A percentile compares a stretch with the other conserved stretches of the same genome.
Evolutionary conservation across 2,888 invertebrate genomes (phyloP).

Genomic region (Eulithis prunata): DNA sequence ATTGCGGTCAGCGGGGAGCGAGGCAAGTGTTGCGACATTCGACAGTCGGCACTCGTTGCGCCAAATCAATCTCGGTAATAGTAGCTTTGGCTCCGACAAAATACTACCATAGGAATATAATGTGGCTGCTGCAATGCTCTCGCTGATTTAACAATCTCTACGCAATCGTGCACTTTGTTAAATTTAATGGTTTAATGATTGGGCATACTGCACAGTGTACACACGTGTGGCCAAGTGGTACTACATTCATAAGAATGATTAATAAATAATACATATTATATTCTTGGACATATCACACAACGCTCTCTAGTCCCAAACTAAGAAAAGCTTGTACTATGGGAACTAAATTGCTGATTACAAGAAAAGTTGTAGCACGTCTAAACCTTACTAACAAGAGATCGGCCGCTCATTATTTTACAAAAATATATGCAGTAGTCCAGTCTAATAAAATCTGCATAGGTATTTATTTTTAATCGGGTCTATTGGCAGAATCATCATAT

Average conservation of each 20-base stretch:
- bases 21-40: constrained; percentile 58
- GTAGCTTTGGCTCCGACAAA: constrained; percentile 57
- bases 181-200: constrained; percentile 33
- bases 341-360: no score
- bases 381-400: background rate
- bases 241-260: no score
- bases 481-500: constrained; percentile 12
- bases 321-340: no score
- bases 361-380: constrained; percentile 3
- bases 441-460: constrained; percentile 18
- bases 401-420: background rate
- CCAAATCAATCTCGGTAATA: constrained; percentile 75
- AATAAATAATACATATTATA: no score
- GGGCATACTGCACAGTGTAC: constrained; percentile 14
- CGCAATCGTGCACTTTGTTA: constrained; percentile 33
- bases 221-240: constrained; percentile 23
- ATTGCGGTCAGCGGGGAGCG: constrained; percentile 67
- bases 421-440: no score
- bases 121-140: constrained; percentile 46
- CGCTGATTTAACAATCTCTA: constrained; percentile 44
- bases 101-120: constrained; percentile 53
- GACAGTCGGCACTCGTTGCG: constrained; percentile 64
- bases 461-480: constrained; percentile 14
- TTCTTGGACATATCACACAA: no score
- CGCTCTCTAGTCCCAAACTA: no score